Evolutionary conservation across 1,140 invertebrate species (phyloP), one percentile per base, ranked within the genome.

Genomic region (Diorhabda carinulata): DNA sequence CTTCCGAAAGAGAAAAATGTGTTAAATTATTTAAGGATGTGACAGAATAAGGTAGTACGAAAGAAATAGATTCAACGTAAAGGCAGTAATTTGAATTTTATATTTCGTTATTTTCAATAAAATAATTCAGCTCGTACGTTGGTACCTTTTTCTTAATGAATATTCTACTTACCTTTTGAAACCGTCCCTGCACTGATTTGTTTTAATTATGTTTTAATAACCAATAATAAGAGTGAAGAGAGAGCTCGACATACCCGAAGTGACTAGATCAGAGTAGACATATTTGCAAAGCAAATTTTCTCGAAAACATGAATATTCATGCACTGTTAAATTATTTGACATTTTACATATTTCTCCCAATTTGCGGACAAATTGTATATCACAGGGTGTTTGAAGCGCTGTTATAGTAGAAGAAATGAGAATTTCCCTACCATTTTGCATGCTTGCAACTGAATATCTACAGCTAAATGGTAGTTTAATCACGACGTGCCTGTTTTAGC

Each of bases 181-280:
- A 8, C 47, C 47, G n/a, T 52, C 47, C n/a, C 47, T 52, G 59
- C 42, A 8, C 9, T 58, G 44, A 63, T 57, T 59, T 59, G 70
- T 71, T 71, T 59, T 68, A 71, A 71, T 68, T 68, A 71, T 64
- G 57, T 68, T 71, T 71, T 71, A 71, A 71, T 71, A 71, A 71
- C 65, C 70, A 71, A 71, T 71, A 71, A 71, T 71, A 61, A 71
- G 70, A 41, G 60, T 67, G 43, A 61, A 68, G 70, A 65, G 47
- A 52, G 47, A 6, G n/a, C 47, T n/a, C 6, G 6, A 6, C 6
- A n/a, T 52, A n/a, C 47, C 47, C 6, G 6, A 6, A 67, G 60
- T 71, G 61, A 67, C 47, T 65, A 68, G 56, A 61, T 64, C 66
- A 57, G 61, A 62, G 65, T 68, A 67, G 66, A 56, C 10, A 43